These are phyloP conservation scores for Minunthozetes semirufus DNA, from an alignment of 2,888 invertebrate genomes.

Conservation along the genomic window DNA sequence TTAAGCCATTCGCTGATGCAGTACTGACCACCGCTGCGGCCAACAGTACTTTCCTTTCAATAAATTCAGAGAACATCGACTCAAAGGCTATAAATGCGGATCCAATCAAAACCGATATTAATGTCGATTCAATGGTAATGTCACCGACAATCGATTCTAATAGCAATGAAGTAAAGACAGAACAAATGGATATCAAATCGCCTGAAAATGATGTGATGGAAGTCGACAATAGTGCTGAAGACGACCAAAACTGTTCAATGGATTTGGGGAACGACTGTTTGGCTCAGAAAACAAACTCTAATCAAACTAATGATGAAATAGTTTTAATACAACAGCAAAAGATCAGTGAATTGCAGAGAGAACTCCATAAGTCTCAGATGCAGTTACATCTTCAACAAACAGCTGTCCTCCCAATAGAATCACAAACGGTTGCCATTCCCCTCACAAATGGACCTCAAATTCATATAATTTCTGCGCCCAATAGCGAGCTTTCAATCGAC, in stretches of 20 bases:
- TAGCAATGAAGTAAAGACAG: conserved; percentile 13
- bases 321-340: conserved; percentile 61
- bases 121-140: not conserved
- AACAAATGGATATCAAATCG: conserved; percentile 21
- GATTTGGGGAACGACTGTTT: conserved; percentile 2
- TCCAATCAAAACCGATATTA: not conserved
- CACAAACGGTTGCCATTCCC: conserved; percentile 33
- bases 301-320: conserved; percentile 28
- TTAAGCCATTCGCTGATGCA: conserved; percentile 58
- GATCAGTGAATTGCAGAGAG: conserved; percentile 78
- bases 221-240: not conserved
- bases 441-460: conserved; percentile 37
- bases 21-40: conserved; percentile 20
- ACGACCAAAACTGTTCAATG: conserved; percentile 15
- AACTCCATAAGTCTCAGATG: conserved; percentile 57
- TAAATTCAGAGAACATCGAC: not conserved
- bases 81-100: not conserved
- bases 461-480: conserved; percentile 40
- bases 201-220: conserved; percentile 14
- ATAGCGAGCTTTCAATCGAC: conserved; percentile 42
- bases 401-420: conserved; percentile 15
- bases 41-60: conserved; percentile 5
- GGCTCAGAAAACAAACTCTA: not conserved
- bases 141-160: not conserved
- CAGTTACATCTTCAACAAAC: conserved; percentile 41